Evolutionary conservation across 1,140 invertebrate species (phyloP).

Genomic region (Aradophagus sp.): DNA sequence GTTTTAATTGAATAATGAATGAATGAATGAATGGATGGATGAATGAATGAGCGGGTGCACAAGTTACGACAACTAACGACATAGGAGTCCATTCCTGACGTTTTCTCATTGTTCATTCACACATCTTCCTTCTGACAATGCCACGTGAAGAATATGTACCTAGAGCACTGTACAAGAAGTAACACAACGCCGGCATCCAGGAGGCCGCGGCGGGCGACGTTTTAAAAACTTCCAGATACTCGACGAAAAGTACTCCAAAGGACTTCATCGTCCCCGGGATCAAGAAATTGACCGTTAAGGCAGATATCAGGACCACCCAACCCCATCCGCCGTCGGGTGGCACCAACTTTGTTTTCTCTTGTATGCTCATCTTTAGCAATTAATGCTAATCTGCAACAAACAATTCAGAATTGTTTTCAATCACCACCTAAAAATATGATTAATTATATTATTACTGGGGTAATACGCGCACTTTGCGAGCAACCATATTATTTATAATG

Average conservation of each 20-base stretch:
- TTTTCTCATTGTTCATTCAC: slow-evolving; percentile 47
- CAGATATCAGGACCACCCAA: slow-evolving; percentile 87
- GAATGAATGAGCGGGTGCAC: too few species aligned
- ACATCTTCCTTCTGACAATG: slow-evolving; percentile 37
- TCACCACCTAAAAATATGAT: too few species aligned
- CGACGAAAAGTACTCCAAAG: slow-evolving; percentile 88
- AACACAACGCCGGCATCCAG: slow-evolving; percentile 89
- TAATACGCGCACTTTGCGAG: too few species aligned
- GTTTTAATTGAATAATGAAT: too few species aligned
- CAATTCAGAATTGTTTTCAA: too few species aligned
- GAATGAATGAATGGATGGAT: too few species aligned
- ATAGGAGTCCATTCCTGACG: slow-evolving; percentile 7
- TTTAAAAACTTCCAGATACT: slow-evolving; percentile 85
- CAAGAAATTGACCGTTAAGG: slow-evolving; percentile 86
- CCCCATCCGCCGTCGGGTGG: slow-evolving; percentile 85
- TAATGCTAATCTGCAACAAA: too few species aligned
- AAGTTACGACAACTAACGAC: too few species aligned
- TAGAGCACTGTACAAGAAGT: slow-evolving; percentile 89
- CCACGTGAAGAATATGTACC: slow-evolving; percentile 77
- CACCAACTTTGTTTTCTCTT: slow-evolving; percentile 74
- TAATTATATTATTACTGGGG: too few species aligned
- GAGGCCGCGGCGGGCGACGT: slow-evolving; percentile 82
- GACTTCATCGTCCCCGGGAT: slow-evolving; percentile 91
- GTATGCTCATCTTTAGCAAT: slow-evolving; percentile 49
- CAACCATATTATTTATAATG: too few species aligned